Conservation (phyloP, 2,888 invertebrate genomes). For the Eutolmus rufibarbis region DNA sequence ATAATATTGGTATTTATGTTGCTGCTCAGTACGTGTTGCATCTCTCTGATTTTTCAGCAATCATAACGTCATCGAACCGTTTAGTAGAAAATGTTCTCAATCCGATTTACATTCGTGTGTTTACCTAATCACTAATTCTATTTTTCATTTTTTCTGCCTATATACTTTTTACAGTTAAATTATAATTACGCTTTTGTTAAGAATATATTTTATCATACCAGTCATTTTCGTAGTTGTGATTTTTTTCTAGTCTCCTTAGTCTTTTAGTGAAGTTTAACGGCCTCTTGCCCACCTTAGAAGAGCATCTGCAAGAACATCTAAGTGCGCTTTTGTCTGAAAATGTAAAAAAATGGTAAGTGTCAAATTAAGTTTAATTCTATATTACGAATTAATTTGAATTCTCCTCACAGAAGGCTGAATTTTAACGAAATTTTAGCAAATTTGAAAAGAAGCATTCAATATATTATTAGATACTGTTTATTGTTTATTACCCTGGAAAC, state of each 20-base stretch:
- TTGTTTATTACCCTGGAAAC: no score
- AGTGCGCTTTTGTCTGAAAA: constrained; percentile 89
- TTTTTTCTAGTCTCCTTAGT: constrained; percentile 38
- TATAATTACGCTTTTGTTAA: constrained; percentile 36
- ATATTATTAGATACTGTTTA: no score
- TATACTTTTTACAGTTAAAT: constrained; percentile 30
- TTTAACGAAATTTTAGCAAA: no score
- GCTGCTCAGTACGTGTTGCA: constrained; percentile 11
- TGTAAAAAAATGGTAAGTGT: neutral
- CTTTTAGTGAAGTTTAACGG: constrained; percentile 69
- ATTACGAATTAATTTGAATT: no score
- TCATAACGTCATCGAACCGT: constrained; percentile 2
- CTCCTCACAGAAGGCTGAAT: no score
- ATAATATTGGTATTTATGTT: neutral
- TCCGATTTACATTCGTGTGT: constrained; percentile 17
- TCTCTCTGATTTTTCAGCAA: neutral
- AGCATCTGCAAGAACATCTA: constrained; percentile 94
- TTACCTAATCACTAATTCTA: constrained; percentile 19
- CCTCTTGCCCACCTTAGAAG: constrained; percentile 93
- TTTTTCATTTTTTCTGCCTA: constrained; percentile 23
- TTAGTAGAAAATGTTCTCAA: neutral
- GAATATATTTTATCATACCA: constrained; percentile 36
- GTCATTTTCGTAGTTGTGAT: constrained; percentile 48
- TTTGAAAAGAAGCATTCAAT: no score
- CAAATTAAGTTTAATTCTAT: no score